phyloP scores from a whole-genome alignment of 1,140 invertebrate species.

The Bombus huntii region DNA sequence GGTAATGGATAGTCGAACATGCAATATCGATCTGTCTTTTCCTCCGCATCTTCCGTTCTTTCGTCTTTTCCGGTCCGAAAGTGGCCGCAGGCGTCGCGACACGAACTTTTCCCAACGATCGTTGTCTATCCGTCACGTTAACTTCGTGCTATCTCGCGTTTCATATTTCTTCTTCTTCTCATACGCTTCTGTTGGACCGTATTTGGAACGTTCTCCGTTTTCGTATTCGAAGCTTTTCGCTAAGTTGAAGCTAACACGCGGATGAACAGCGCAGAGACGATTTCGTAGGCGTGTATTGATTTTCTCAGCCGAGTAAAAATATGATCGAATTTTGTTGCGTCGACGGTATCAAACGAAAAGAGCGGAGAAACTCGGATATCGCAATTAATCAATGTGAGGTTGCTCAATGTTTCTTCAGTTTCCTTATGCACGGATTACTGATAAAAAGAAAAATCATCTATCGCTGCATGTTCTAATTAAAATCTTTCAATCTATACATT shows the following conservation, averaged over 20 bases:
- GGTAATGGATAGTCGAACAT: slow-evolving; percentile 35
- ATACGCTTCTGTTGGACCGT: no score
- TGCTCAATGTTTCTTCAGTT: neutral
- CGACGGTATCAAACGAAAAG: neutral
- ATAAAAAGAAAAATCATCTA: neutral
- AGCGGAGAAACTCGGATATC: neutral
- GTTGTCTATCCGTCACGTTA: slow-evolving; percentile 25
- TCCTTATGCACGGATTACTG: neutral
- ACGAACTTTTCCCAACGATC: slow-evolving; percentile 36
- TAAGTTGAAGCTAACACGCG: neutral
- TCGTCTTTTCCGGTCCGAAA: slow-evolving; percentile 15
- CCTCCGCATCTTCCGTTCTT: slow-evolving; percentile 5
- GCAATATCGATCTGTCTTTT: slow-evolving; percentile 36
- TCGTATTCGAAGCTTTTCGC: neutral
- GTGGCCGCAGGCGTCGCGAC: slow-evolving; percentile 28
- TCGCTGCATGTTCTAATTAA: neutral
- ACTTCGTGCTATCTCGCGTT: slow-evolving; percentile 1
- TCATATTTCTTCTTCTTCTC: neutral
- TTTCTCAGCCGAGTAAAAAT: neutral
- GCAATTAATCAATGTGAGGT: no score
- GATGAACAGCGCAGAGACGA: neutral
- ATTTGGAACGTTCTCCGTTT: no score
- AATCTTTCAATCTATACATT: neutral
- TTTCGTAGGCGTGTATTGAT: neutral
- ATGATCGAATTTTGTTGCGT: neutral